A percentile compares a stretch with the other conserved stretches of the same genome.
Evolutionary conservation across 2,797 vertebrate genomes (phyloP).

Genomic region (Chiropotes sagulatus): DNA sequence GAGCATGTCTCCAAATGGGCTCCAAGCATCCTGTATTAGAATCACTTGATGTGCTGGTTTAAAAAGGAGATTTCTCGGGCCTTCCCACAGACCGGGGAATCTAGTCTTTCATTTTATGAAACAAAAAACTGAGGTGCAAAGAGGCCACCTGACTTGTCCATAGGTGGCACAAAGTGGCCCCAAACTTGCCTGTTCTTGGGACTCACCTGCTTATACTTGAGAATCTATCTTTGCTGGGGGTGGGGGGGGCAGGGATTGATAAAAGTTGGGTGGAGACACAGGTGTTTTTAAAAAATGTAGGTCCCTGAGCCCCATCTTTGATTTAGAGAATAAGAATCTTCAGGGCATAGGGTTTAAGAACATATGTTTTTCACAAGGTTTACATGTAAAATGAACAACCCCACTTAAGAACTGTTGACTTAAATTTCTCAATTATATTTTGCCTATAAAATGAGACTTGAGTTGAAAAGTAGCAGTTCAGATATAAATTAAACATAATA

Average conservation of each 20-base stretch:
- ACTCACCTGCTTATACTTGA: background rate
- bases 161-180: background rate
- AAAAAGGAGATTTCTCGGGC: background rate
- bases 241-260: accelerated
- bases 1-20: background rate
- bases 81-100: background rate
- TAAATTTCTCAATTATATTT: background rate
- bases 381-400: background rate
- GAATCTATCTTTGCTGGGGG: background rate
- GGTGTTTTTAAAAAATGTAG: background rate
- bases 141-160: background rate
- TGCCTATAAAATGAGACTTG: background rate
- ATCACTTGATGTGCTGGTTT: background rate
- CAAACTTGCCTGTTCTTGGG: background rate
- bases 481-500: background rate
- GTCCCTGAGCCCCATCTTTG: background rate
- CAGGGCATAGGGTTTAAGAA: background rate
- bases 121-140: background rate
- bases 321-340: background rate
- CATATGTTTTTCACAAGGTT: background rate
- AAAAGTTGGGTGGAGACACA: accelerated
- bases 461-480: background rate
- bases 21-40: background rate
- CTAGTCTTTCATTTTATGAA: background rate
- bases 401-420: background rate